Base-by-base conservation (phyloP, 2,888 invertebrate species). In the Gymnoscelis rufifasciata region DNA sequence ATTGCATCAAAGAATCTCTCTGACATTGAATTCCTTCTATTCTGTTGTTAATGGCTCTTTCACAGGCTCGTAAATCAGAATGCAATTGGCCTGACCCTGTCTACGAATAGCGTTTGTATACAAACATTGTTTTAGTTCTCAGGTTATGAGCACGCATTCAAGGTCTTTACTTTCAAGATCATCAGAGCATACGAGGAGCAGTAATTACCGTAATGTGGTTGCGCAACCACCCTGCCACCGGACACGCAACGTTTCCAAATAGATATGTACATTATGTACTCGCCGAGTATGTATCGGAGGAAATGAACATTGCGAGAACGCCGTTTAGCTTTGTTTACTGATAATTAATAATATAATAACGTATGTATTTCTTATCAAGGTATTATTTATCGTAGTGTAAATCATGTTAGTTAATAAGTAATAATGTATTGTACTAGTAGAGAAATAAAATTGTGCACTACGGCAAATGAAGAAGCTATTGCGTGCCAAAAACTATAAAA, bases 141-240 rank as follows among this genome's bases (percentile, higher is more conserved):
- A 76, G 70, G 68, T 71, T 71, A 64, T 68, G 68, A 68, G 63
- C 68, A 73, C 72, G 69, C 66, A 48, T 48, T 51, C 81, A 82
- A 86, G 84, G 87, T 79, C 83, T 78, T 88, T 83, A 81, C 88
- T 88, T 88, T 88, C 88, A 88, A 88, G 88, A 87, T 83, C 88
- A 88, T 61, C 84, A 71, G 86, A 86, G 79, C 81, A 79, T 72
- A 66, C 63, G 50, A 50, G 50, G 50, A 45, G 50, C 38, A 30
- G 78, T 87, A 86, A 87, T 86, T 84, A 78, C 79, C 66, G 80
- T 83, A 83, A 83, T 83, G 76, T 74, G 64, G 70, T 83, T 82
- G 79, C 79, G 71, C 83, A 83, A 84, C 44, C 53, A 56, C 60
- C 53, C 55, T 54, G 51, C 54, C 57, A 53, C 59, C 64, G 66